Conservation (phyloP, 2,797 vertebrate genomes). For the Numenius phaeopus region DNA sequence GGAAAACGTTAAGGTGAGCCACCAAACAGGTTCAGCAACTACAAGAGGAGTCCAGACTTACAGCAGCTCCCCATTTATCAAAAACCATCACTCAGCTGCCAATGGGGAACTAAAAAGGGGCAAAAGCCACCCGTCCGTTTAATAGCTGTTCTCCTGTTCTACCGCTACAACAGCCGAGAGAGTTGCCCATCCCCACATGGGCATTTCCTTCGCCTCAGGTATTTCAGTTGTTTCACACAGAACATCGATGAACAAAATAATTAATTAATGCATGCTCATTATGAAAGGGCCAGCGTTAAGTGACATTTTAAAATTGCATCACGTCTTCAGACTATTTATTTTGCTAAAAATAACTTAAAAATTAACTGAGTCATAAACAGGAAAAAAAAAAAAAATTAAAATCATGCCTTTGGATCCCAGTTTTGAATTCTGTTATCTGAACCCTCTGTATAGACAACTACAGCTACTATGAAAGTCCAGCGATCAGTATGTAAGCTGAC, state of each 20-base stretch:
- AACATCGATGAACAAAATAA: not conserved
- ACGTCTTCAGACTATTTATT: not conserved
- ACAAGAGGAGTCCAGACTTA: not conserved
- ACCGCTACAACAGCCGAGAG: not conserved
- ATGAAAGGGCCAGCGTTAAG: not conserved
- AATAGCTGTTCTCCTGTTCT: not conserved
- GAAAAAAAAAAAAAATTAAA: not conserved
- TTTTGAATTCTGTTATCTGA: not conserved
- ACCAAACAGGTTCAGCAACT: not conserved
- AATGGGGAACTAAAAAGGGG: not conserved
- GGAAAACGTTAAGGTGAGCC: not conserved
- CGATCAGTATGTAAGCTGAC: not conserved
- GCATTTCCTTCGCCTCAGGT: not conserved
- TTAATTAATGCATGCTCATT: not conserved
- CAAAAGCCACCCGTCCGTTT: not conserved
- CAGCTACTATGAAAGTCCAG: not conserved
- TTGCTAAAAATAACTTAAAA: conserved; percentile 35
- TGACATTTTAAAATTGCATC: not conserved
- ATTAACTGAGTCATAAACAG: not conserved
- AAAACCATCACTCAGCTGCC: not conserved
- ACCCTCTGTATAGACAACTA: not conserved
- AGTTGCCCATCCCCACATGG: not conserved
- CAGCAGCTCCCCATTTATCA: not conserved
- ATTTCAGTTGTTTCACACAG: not conserved
- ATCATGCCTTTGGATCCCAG: not conserved